Base-by-base conservation (phyloP, 2,888 invertebrate species). In the Eristalis arbustorum region DNA sequence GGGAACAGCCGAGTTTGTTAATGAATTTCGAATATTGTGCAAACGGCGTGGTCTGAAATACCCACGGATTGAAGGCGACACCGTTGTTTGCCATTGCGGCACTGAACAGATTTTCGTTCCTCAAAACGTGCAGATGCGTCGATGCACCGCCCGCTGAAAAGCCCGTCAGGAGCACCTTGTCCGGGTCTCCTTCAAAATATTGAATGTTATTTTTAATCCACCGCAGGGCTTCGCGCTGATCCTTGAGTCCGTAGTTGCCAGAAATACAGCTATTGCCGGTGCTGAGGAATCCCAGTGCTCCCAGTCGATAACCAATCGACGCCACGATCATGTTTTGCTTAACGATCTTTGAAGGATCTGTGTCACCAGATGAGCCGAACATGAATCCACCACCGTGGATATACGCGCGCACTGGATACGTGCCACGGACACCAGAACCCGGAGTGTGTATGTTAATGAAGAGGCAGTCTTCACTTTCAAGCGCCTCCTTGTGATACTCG, bases 141-240 rank as follows among this genome's bases (percentile, higher is more conserved):
- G 96, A 96, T 11, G 95, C 95, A 49, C 95, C 96, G 0, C 96
- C 96, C 0, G 96, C 96, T 18, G 96, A 96, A 90, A 94, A 93
- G 10, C 96, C 96, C 0, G 94, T 92, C 18, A 96, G 91, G 0
- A 95, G 96, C 31, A 96, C 93, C 85, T 94, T 94, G 78, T 95
- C 93, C 10, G 95, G 94, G 92, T 96, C 94, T 0, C 96, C 96
- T 0, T 95, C 95, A 89, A 96, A 96, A 91, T 93, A 93, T 89
- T 94, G 91, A 80, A 96, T 95, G 90, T 96, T 95, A 67, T 94
- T 92, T 81, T 94, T 94, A 0, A 96, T 91, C 96, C 96, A 96
- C 89, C 94, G 94, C 28, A 96, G 91, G 0, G 96, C 96, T 88
- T 95, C 93, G 23, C 93, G 93, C 92, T 96, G 96, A 93, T 96